Evolutionary conservation across 1,140 invertebrate species (phyloP).

Genomic region (Drosophila sp.): DNA sequence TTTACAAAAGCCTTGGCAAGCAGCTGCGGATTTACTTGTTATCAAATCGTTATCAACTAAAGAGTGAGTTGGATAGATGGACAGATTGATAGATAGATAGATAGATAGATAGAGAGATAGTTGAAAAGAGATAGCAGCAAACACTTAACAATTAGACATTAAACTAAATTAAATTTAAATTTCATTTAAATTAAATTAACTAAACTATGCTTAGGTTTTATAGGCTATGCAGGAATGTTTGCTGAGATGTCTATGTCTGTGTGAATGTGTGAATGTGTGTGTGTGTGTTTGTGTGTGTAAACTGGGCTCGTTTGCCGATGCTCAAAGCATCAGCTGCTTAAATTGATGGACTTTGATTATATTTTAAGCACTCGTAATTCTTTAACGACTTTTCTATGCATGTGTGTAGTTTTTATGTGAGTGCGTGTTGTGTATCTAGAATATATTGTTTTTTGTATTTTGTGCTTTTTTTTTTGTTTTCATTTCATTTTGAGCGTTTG

Average conservation of each 20-base stretch:
- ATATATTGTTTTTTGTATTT: slow-evolving; percentile 3
- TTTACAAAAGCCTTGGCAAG: slow-evolving; percentile 81
- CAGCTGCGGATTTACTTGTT: slow-evolving; percentile 44
- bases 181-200: slow-evolving; percentile 83
- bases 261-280: slow-evolving; percentile 32
- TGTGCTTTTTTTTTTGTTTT: slow-evolving; percentile 35
- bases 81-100: not conserved
- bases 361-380: slow-evolving; percentile 30
- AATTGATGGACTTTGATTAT: slow-evolving; percentile 39
- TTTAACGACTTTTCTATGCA: slow-evolving; percentile 30
- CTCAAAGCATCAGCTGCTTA: slow-evolving; percentile 65
- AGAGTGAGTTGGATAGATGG: slow-evolving; percentile 17
- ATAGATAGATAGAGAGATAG: too few relatives aligned
- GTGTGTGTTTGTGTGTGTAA: slow-evolving; percentile 30
- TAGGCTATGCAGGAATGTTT: slow-evolving; percentile 73
- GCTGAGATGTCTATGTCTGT: slow-evolving; percentile 32
- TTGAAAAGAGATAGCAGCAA: slow-evolving; percentile 23
- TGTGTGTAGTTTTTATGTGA: slow-evolving; percentile 1
- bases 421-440: slow-evolving; percentile 6
- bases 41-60: slow-evolving; percentile 36
- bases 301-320: slow-evolving; percentile 48
- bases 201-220: slow-evolving; percentile 67
- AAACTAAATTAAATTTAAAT: slow-evolving; percentile 83
- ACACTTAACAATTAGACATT: slow-evolving; percentile 73
- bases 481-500: slow-evolving; percentile 38